A percentile compares a stretch with the other conserved stretches of the same genome.
Conservation (phyloP, 2,113 vertebrate genomes). For the Mormyrus lacerda region DNA sequence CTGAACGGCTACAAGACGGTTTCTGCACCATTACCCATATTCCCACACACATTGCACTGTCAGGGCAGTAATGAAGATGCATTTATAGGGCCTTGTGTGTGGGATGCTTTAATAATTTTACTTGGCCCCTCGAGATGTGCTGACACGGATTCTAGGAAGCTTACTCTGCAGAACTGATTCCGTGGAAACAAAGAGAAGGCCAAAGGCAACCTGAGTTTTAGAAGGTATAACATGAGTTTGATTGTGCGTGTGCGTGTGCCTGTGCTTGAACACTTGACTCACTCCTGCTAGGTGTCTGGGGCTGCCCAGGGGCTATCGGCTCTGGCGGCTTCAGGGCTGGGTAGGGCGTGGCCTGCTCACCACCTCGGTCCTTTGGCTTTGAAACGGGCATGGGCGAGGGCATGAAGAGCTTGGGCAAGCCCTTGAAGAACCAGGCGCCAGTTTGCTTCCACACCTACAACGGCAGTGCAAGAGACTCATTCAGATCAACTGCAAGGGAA, state of each 20-base stretch:
- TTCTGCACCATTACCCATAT: neutral
- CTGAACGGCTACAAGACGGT: neutral
- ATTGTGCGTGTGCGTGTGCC: neutral
- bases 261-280: conserved; percentile 11
- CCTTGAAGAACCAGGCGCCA: conserved; percentile 93
- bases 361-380: conserved; percentile 49
- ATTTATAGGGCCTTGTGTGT: neutral
- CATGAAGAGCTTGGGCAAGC: conserved; percentile 73
- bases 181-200: neutral
- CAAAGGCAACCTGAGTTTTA: neutral
- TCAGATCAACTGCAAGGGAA: neutral
- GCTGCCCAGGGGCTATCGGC: conserved; percentile 31
- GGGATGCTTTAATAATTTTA: neutral
- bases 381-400: conserved; percentile 71
- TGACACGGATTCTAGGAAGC: neutral
- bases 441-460: conserved; percentile 84
- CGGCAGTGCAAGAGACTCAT: conserved; percentile 25
- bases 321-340: conserved; percentile 35
- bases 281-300: conserved; percentile 43
- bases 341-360: fast-evolving
- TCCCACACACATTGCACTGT: neutral
- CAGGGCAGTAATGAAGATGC: neutral
- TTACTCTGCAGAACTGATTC: neutral
- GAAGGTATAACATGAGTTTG: neutral
- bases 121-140: neutral